phyloP scores from a whole-genome alignment of 2,797 vertebrate genomes.

The Sparidentex hasta region DNA sequence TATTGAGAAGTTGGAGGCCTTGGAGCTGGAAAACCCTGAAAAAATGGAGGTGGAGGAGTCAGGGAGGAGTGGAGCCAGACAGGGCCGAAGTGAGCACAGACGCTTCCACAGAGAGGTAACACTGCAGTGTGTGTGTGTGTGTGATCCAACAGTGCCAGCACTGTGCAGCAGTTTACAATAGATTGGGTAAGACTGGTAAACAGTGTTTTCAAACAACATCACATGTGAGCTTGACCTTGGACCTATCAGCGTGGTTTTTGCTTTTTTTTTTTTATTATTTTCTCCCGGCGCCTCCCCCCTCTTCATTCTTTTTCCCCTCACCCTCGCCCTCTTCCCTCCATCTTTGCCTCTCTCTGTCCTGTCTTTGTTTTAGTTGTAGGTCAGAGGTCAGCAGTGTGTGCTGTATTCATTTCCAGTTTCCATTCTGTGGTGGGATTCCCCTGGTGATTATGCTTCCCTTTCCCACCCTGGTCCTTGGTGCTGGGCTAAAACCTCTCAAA shows the following conservation, averaged over 20 bases:
- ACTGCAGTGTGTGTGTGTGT: background rate
- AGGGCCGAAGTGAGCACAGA: conserved; percentile 86
- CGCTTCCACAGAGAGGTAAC: conserved; percentile 84
- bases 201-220: conserved; percentile 32
- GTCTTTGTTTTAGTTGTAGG: conserved; percentile 79
- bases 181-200: conserved; percentile 28
- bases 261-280: background rate
- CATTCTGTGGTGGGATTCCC: conserved; percentile 79
- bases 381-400: conserved; percentile 69
- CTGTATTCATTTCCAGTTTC: conserved; percentile 82
- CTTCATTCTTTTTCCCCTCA: conserved; percentile 47
- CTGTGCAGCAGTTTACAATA: conserved; percentile 35
- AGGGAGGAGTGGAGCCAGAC: conserved; percentile 68
- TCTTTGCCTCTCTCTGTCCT: conserved; percentile 51
- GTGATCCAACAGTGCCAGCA: conserved; percentile 24
- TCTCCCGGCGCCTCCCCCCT: background rate
- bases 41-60: conserved; percentile 87
- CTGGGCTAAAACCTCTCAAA: conserved; percentile 6
- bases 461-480: conserved; percentile 69
- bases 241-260: background rate
- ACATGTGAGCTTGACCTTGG: conserved; percentile 29
- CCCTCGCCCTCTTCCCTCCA: conserved; percentile 44
- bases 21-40: conserved; percentile 88
- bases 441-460: conserved; percentile 72
- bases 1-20: conserved; percentile 89